Conservation (phyloP, 2,888 invertebrate species). For the Nephrocerus scutellatus region DNA sequence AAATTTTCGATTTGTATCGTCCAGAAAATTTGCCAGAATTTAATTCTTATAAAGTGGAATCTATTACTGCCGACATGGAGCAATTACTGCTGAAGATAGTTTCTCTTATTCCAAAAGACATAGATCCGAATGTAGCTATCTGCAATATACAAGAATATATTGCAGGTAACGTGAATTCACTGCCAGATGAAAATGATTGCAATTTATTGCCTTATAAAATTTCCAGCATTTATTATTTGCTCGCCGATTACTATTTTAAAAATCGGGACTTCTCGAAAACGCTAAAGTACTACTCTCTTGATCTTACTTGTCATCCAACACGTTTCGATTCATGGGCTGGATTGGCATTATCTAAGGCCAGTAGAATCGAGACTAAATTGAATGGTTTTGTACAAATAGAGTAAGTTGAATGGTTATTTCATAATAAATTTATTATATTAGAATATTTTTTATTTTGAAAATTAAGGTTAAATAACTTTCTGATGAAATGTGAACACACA, state of each 20-base stretch:
- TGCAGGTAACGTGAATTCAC: constrained; percentile 53
- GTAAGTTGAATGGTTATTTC: too few species aligned
- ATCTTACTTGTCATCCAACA: constrained; percentile 70
- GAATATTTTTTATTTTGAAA: too few species aligned
- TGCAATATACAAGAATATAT: constrained; percentile 62
- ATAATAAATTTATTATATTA: too few species aligned
- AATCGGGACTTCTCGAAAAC: constrained; percentile 69
- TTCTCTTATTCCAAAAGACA: constrained; percentile 59
- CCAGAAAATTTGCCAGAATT: constrained; percentile 75
- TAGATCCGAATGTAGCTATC: constrained; percentile 58
- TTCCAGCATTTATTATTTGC: constrained; percentile 76
- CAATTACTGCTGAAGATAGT: constrained; percentile 64
- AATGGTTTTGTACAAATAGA: constrained; percentile 62
- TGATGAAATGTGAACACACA: constrained; percentile 63
- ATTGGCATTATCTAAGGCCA: constrained; percentile 71
- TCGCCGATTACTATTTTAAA: constrained; percentile 90
- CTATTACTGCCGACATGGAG: constrained; percentile 78
- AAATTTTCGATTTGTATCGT: constrained; percentile 73
- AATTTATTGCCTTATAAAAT: constrained; percentile 55
- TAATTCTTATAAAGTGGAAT: constrained; percentile 65
- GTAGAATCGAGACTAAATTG: constrained; percentile 70
- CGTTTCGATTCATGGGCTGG: constrained; percentile 92
- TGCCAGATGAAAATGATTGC: constrained; percentile 52
- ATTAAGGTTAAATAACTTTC: constrained; percentile 23
- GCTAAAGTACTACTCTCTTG: constrained; percentile 73